Percentiles rank a stretch among this genome's conserved stretches.
Conservation (phyloP, 2,797 vertebrate species). For the Macroramphosus scolopax region DNA sequence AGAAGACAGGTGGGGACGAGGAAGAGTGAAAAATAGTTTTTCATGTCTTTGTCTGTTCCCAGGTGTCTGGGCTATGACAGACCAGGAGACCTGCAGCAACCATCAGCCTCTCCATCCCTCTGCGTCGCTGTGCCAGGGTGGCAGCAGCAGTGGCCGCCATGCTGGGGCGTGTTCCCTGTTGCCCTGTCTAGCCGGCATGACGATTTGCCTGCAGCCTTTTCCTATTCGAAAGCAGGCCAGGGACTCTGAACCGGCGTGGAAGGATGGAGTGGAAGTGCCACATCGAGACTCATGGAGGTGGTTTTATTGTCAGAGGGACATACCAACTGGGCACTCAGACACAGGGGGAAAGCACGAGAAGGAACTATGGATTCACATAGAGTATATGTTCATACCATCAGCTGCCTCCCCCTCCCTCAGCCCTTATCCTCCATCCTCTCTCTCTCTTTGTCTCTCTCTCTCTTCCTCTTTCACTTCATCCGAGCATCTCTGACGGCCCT, state of each 20-base stretch:
- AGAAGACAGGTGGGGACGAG: constrained; percentile 41
- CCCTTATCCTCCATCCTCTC: constrained; percentile 41
- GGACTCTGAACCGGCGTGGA: constrained; percentile 46
- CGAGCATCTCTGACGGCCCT: constrained; percentile 54
- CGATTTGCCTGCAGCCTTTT: constrained; percentile 51
- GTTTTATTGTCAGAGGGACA: constrained; percentile 94
- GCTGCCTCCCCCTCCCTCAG: constrained; percentile 48
- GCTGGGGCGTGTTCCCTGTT: constrained; percentile 69
- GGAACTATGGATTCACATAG: constrained; percentile 78
- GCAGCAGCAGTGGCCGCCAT: constrained; percentile 59
- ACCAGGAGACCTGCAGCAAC: constrained; percentile 23
- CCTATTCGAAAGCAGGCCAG: constrained; percentile 32
- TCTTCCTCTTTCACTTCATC: constrained; percentile 59
- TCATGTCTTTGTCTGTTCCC: constrained; percentile 44
- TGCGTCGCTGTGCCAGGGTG: constrained; percentile 24
- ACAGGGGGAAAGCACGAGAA: constrained; percentile 74
- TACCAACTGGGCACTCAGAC: constrained; percentile 87
- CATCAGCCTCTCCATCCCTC: constrained; percentile 26
- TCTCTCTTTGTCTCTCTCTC: too few species aligned
- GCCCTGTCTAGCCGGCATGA: constrained; percentile 60
- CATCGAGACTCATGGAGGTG: constrained; percentile 91
- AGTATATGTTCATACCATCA: constrained; percentile 63
- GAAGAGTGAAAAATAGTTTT: constrained; percentile 37
- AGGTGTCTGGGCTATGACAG: constrained; percentile 50
- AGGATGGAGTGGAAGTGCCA: constrained; percentile 81